Percentiles rank a stretch among this genome's conserved stretches.
These are phyloP conservation scores for Periophthalmus modestus DNA, from an alignment of 2,113 vertebrate species.

Conservation along the genomic window DNA sequence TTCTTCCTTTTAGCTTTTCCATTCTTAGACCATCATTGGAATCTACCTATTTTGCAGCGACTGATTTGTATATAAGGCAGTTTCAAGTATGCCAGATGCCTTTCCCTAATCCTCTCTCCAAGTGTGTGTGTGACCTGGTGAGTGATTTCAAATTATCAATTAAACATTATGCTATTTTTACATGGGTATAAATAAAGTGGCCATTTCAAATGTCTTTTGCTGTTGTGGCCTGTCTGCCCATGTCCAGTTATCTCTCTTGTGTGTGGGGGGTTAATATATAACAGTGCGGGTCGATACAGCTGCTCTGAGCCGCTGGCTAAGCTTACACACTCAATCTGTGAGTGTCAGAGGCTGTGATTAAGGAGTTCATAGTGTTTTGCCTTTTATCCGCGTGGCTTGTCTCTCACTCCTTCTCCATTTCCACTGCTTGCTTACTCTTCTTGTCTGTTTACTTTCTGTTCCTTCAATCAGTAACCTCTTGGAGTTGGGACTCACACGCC, in stretches of 20 bases:
- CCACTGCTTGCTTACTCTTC: constrained; percentile 22
- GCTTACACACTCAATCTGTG: constrained; percentile 78
- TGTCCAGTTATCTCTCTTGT: constrained; percentile 49
- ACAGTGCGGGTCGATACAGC: constrained; percentile 75
- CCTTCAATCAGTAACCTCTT: constrained; percentile 77
- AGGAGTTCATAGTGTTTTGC: constrained; percentile 74
- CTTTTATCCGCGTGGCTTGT: constrained; percentile 67
- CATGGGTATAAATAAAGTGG: background rate
- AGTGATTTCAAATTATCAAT: no score
- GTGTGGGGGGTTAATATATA: constrained; percentile 78
- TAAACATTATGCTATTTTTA: background rate
- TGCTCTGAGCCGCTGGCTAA: constrained; percentile 58
- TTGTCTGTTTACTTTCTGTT: constrained; percentile 67
- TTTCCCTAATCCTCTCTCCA: no score
- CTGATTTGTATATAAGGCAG: no score
- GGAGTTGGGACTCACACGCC: constrained; percentile 60
- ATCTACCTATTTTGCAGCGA: no score
- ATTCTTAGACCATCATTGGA: no score
- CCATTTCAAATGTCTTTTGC: background rate
- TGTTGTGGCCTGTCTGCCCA: constrained; percentile 26
- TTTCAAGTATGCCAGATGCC: no score
- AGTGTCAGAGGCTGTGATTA: constrained; percentile 81
- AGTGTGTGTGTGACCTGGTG: no score
- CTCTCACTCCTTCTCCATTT: constrained; percentile 38
- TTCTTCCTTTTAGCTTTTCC: no score